Conservation (phyloP, 1,140 invertebrate species). For the Maconellicoccus hirsutus region DNA sequence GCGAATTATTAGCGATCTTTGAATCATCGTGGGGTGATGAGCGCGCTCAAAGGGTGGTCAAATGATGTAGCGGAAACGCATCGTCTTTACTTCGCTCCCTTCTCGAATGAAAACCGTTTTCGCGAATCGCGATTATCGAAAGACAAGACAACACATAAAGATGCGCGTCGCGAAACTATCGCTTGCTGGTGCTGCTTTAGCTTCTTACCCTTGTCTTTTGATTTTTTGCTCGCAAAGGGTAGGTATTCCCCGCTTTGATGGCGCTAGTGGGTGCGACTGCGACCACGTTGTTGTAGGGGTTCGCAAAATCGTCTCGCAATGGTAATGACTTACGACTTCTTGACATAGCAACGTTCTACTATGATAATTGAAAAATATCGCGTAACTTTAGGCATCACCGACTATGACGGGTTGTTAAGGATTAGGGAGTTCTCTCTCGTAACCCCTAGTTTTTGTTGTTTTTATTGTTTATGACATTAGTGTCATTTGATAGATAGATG, state of each 20-base stretch:
- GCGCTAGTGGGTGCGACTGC: no score
- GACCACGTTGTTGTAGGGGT: no score
- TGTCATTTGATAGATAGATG: slow-evolving; percentile 9
- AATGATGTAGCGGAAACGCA: neutral
- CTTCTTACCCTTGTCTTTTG: neutral
- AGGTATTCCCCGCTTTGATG: no score
- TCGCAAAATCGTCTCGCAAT: no score
- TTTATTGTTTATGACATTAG: slow-evolving; percentile 9
- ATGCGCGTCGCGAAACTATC: neutral
- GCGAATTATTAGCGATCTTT: neutral
- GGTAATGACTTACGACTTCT: no score
- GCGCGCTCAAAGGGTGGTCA: neutral
- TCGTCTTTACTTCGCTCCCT: neutral
- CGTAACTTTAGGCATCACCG: neutral
- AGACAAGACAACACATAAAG: neutral
- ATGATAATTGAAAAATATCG: no score
- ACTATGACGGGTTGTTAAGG: neutral
- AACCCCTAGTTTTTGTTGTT: neutral
- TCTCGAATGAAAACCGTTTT: neutral
- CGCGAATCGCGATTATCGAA: neutral
- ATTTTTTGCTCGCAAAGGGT: no score
- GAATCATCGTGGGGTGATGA: neutral
- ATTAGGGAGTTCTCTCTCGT: neutral
- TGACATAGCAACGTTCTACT: no score
- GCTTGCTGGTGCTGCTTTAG: neutral